Conservation (phyloP, 2,888 invertebrate species). For the Odiellus spinosus region DNA sequence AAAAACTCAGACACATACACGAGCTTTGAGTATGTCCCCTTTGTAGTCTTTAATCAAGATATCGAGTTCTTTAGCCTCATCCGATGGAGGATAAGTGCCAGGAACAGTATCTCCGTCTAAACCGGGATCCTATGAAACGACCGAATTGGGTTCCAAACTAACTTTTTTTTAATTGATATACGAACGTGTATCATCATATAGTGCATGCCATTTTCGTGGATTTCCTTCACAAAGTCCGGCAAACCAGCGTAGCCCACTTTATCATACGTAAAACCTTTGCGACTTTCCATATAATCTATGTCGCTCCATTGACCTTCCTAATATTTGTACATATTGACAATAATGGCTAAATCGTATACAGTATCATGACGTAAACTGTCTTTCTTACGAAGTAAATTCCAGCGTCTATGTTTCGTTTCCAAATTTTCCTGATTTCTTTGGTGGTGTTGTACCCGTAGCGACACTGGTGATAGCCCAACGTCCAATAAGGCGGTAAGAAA, state of each 20-base stretch:
- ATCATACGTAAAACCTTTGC: slow-evolving; percentile 29
- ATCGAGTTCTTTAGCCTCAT: slow-evolving; percentile 12
- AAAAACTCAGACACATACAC: too few relatives aligned
- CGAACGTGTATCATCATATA: slow-evolving; percentile 25
- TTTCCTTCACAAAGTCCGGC: slow-evolving; percentile 22
- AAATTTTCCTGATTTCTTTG: slow-evolving; percentile 46
- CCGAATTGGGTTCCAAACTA: not conserved
- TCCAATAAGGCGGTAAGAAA: slow-evolving; percentile 32
- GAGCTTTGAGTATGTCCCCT: slow-evolving; percentile 46
- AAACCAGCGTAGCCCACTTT: slow-evolving; percentile 20
- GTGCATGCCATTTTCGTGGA: slow-evolving; percentile 22
- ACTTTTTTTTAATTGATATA: slow-evolving; percentile 21
- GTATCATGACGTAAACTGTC: too few relatives aligned
- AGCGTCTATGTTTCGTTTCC: slow-evolving; percentile 50
- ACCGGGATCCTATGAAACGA: slow-evolving; percentile 12
- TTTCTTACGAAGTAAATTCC: slow-evolving; percentile 53
- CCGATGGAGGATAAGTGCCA: slow-evolving; percentile 23
- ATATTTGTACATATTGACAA: too few relatives aligned
- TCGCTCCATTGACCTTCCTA: slow-evolving; percentile 27
- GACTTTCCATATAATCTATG: slow-evolving; percentile 31
- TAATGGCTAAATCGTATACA: too few relatives aligned
- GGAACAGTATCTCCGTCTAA: slow-evolving; percentile 11
- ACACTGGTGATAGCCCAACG: slow-evolving; percentile 40
- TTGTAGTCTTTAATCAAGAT: slow-evolving; percentile 14
- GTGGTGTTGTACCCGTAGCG: slow-evolving; percentile 43